Evolutionary conservation across 2,797 vertebrate species (phyloP), one percentile per base, ranked within the genome.

Genomic region (Vipera latastei): DNA sequence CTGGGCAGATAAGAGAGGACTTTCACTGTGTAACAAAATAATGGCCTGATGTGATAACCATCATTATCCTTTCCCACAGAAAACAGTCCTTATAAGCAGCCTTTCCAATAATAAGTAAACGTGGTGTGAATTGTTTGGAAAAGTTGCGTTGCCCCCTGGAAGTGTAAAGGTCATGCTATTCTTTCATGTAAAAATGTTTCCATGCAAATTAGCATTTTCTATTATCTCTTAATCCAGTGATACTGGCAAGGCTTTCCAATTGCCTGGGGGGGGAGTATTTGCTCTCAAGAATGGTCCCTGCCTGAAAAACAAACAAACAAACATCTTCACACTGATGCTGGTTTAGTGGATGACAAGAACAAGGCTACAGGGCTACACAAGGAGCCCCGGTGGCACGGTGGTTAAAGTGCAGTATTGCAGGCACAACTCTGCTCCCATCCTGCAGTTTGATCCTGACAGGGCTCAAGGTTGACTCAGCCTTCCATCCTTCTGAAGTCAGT

Each of bases 1-100:
- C 55, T 69, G 61, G 25, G 60, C 18, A 0, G 26, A 38, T 56
- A 44, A 44, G 55, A 28, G 32, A 91, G 61, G 83, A 86, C 94
- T 94, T 93, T 92, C 90, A 95, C 93, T 95, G 92, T 96, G 91
- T 90, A 92, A 83, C 22, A 89, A 96, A 97, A 95, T 95, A 95
- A 97, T 93, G 96, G 96, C 95, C 94, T 94, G 95, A 96, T 96
- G 96, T 96, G 94, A 96, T 92, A 96, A 93, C 89, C 95, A 97
- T 97, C 93, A 69, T 96, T 96, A 96, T 94, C 91, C 94, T 95
- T 96, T 96, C 94, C 95, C 95, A 93, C 65, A 96, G 94, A 96
- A 96, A 86, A 93, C 95, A 94, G 95, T 93, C 90, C 93, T 22
- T 63, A 89, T 89, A 94, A 57, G 51, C 13, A 94, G 94, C 94